phyloP scores from a whole-genome alignment of 2,113 vertebrate genomes.

The Oncorhynchus tshawytscha region DNA sequence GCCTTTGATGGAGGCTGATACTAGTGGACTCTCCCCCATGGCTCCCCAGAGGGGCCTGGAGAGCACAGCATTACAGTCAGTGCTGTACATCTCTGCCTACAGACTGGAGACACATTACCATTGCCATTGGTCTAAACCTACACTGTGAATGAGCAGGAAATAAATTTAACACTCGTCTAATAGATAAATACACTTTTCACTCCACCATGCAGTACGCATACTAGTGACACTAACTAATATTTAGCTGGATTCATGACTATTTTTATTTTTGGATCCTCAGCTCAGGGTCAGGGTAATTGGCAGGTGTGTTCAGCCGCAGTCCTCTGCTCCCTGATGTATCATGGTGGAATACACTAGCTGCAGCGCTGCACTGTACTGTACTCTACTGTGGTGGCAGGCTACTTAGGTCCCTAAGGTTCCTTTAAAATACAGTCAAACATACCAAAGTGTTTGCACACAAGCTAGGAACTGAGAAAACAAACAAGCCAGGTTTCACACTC shows the following conservation, averaged over 20 bases:
- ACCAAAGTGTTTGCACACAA: too few relatives aligned
- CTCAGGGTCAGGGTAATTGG: too few relatives aligned
- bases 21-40: slow-evolving; percentile 33
- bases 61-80: slow-evolving; percentile 39
- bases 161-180: neutral
- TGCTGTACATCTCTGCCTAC: slow-evolving; percentile 28
- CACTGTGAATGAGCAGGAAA: slow-evolving; percentile 4
- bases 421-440: too few relatives aligned
- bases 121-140: slow-evolving; percentile 14
- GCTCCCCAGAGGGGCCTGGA: slow-evolving; percentile 36
- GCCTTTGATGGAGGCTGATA: slow-evolving; percentile 52
- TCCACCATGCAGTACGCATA: neutral
- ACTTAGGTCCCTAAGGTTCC: too few relatives aligned
- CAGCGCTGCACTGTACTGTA: too few relatives aligned
- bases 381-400: too few relatives aligned
- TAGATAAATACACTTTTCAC: neutral
- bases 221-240: slow-evolving; percentile 14
- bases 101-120: slow-evolving; percentile 15
- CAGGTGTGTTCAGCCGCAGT: too few relatives aligned
- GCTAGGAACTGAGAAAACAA: too few relatives aligned
- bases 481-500: too few relatives aligned
- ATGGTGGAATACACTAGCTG: too few relatives aligned
- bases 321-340: too few relatives aligned
- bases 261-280: too few relatives aligned
- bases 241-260: neutral